These are phyloP conservation scores for Sylvilagus floridanus DNA, from an alignment of 2,797 vertebrate genomes.

Conservation along the genomic window DNA sequence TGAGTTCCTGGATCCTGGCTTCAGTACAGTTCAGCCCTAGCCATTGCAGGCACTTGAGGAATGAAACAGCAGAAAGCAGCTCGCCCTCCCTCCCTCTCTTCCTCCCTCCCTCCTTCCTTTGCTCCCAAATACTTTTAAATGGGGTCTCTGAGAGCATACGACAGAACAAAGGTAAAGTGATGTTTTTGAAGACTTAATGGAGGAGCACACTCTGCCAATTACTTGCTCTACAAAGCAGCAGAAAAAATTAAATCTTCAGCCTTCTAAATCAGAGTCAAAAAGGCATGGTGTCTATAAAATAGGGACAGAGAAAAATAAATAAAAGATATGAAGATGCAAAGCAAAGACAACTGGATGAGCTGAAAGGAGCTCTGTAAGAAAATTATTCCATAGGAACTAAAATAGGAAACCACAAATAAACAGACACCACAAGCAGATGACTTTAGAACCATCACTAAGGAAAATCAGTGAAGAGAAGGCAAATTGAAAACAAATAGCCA, in stretches of 20 bases:
- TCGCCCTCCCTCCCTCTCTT: no score
- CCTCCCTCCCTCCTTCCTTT: no score
- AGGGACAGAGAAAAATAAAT: conserved; percentile 37
- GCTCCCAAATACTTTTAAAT: no score
- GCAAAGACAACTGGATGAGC: conserved; percentile 21
- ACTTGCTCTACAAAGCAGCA: not conserved
- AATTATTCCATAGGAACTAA: not conserved
- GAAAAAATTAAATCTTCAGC: conserved; percentile 18
- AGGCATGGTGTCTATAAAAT: not conserved
- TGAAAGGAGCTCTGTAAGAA: not conserved
- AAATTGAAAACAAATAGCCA: conserved; percentile 26
- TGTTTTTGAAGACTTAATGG: not conserved
- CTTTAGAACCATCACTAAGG: not conserved
- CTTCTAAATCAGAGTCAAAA: not conserved
- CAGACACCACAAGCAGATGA: not conserved
- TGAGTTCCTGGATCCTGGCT: no score
- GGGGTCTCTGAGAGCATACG: not conserved
- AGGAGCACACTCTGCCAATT: not conserved
- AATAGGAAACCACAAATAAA: conserved; percentile 25
- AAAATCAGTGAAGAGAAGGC: not conserved
- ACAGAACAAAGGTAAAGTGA: not conserved
- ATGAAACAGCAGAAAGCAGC: no score
- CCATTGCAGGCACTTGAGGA: no score
- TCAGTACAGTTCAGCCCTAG: no score
- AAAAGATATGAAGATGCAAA: not conserved